Conservation (phyloP, 1,140 invertebrate species). For the Papilio polyxenes region DNA sequence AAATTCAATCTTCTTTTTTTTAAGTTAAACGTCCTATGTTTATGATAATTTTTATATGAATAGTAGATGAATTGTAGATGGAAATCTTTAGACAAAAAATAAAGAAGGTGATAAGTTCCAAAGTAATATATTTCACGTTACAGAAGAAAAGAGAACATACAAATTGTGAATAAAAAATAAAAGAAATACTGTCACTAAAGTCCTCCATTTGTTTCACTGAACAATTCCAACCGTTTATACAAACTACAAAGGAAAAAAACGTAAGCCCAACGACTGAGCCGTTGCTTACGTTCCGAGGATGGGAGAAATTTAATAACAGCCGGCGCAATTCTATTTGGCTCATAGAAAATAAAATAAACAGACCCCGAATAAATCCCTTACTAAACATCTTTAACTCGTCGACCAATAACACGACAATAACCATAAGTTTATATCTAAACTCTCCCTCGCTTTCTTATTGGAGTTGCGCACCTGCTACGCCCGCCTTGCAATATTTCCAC, state of each 20-base stretch:
- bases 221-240: slow-evolving; percentile 17
- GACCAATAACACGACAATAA: slow-evolving; percentile 56
- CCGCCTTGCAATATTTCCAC: slow-evolving; percentile 58
- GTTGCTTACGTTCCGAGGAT: slow-evolving; percentile 30
- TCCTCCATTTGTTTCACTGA: slow-evolving; percentile 6
- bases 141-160: background rate
- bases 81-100: background rate
- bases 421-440: slow-evolving; percentile 54
- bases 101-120: background rate
- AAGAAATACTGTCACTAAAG: slow-evolving; percentile 22
- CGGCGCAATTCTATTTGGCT: slow-evolving; percentile 34
- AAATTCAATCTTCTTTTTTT: too few species aligned
- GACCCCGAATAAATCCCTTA: slow-evolving; percentile 48
- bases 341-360: slow-evolving; percentile 40
- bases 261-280: slow-evolving; percentile 9
- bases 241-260: slow-evolving; percentile 24
- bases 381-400: slow-evolving; percentile 49
- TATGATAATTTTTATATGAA: background rate
- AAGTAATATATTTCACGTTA: background rate
- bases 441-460: slow-evolving; percentile 50
- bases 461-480: slow-evolving; percentile 58
- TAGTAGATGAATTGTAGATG: too few species aligned
- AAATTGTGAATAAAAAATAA: slow-evolving; percentile 10
- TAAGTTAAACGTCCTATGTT: background rate
- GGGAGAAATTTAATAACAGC: slow-evolving; percentile 34